Evolutionary conservation across 2,797 vertebrate species (phyloP), one percentile per base, ranked within the genome.

Genomic region (Lepus townsendii): DNA sequence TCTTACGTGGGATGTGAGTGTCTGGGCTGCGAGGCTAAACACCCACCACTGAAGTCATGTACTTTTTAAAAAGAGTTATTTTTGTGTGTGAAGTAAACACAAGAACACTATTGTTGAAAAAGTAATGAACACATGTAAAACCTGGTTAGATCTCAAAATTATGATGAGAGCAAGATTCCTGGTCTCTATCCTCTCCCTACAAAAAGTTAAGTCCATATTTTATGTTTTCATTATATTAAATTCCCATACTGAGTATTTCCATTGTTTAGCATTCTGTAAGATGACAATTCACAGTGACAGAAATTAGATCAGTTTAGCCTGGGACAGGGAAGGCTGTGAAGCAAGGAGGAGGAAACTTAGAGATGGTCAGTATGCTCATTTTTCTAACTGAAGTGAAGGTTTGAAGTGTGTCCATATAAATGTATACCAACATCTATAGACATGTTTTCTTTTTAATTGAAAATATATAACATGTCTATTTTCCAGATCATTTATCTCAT

Each of bases 401-500:
- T n/a, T 66, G 16, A 30, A 19, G 32, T n/a, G 13, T 54, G 7
- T 50, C 35, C 5, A 68, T 7, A 5, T 62, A 24, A 2, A 71
- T 3, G 66, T 7, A 69, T 7, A 26, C 6, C 32, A 69, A 69
- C 19, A 73, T 22, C 3, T n/a, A 35, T 52, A 73, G 3, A 72
- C 1, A 42, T 7, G 10, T 47, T 30, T 14, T 32, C 5, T 73
- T 35, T 91, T 66, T 47, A 84, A 91, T 84, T 91, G 83, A 90
- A 93, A 76, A 19, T 57, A 42, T 32, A 30, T 38, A 72, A 1
- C 32, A 35, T 26, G 26, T 50, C 65, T 69, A 69, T 73, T 91
- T 91, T 84, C 50, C 38, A 80, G 16, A 52, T 73, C 47, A 71
- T 77, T 83, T 83, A 83, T n/a, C n/a, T 90, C 7, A 78, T 77